These are phyloP conservation scores for Dolichomitus sp. DNA, from an alignment of 2,888 invertebrate species.

Conservation along the genomic window DNA sequence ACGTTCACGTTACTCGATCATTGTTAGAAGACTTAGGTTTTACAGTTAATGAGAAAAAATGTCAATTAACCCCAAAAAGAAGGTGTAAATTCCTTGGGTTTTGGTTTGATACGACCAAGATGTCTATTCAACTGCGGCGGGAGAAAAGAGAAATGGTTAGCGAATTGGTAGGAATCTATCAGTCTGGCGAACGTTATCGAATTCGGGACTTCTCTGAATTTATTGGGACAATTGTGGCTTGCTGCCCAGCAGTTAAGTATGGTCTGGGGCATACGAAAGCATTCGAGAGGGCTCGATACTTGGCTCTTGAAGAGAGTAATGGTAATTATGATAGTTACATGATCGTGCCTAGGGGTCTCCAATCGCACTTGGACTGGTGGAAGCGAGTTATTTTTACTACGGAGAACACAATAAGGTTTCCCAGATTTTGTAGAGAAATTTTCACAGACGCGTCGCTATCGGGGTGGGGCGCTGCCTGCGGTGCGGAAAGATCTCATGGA, in stretches of 20 bases:
- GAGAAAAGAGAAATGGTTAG: slow-evolving; percentile 50
- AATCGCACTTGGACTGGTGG: background rate
- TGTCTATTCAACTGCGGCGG: slow-evolving; percentile 54
- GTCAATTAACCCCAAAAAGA: slow-evolving; percentile 33
- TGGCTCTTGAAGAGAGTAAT: slow-evolving; percentile 39
- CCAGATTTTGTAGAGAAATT: background rate
- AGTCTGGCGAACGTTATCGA: slow-evolving; percentile 23
- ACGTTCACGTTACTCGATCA: background rate
- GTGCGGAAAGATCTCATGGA: no score
- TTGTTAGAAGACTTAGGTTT: slow-evolving; percentile 43
- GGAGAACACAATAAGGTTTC: background rate
- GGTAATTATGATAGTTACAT: slow-evolving; percentile 35
- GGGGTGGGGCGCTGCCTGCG: background rate
- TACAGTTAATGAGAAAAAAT: slow-evolving; percentile 54
- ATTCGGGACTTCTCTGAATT: slow-evolving; percentile 59
- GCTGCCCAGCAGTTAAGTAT: slow-evolving; percentile 65
- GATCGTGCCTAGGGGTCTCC: background rate
- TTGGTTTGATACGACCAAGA: slow-evolving; percentile 38
- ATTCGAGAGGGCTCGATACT: slow-evolving; percentile 38
- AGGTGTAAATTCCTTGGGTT: slow-evolving; percentile 48
- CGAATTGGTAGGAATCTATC: slow-evolving; percentile 15
- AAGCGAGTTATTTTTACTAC: background rate
- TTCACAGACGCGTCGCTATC: background rate
- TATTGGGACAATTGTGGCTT: slow-evolving; percentile 43
- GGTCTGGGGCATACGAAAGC: slow-evolving; percentile 50